These are phyloP conservation scores for Acronicta leporina DNA, from an alignment of 2,888 invertebrate genomes.

Conservation along the genomic window DNA sequence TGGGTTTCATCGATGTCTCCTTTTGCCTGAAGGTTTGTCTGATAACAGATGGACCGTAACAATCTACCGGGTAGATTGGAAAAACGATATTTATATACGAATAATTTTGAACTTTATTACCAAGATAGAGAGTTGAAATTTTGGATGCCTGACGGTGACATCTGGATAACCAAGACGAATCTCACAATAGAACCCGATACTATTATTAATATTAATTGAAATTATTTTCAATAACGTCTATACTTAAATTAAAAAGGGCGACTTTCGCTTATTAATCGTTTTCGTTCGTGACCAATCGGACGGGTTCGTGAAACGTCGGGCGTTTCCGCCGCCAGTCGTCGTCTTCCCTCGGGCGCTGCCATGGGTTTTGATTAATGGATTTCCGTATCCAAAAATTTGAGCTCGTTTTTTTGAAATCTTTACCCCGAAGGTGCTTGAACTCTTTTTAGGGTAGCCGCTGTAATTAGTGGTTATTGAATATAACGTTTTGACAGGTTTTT, in stretches of 20 bases:
- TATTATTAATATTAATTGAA: constrained; percentile 70
- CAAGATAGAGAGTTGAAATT: constrained; percentile 22
- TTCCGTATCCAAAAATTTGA: constrained; percentile 70
- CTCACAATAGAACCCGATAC: constrained; percentile 58
- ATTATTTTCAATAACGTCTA: constrained; percentile 69
- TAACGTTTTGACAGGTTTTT: constrained; percentile 60
- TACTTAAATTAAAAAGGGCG: constrained; percentile 66
- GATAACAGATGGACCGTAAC: constrained; percentile 46
- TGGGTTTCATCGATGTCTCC: constrained; percentile 40
- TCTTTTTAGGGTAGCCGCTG: constrained; percentile 70
- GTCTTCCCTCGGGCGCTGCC: constrained; percentile 67
- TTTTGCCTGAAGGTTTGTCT: constrained; percentile 42
- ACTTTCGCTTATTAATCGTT: constrained; percentile 64
- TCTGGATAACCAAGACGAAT: constrained; percentile 47
- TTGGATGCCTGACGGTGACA: constrained; percentile 29
- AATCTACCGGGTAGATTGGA: constrained; percentile 38
- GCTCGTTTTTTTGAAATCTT: constrained; percentile 61
- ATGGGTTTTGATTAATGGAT: constrained; percentile 77
- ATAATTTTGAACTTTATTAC: constrained; percentile 28
- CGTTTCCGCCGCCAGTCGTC: constrained; percentile 45
- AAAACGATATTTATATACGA: constrained; percentile 10
- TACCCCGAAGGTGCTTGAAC: constrained; percentile 70
- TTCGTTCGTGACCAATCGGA: constrained; percentile 60
- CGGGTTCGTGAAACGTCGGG: constrained; percentile 56
- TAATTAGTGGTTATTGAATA: constrained; percentile 74